Percentiles rank a stretch among this genome's conserved stretches.
These are phyloP conservation scores for Drosophila arizonae DNA, from an alignment of 1,140 invertebrate species.

Conservation along the genomic window DNA sequence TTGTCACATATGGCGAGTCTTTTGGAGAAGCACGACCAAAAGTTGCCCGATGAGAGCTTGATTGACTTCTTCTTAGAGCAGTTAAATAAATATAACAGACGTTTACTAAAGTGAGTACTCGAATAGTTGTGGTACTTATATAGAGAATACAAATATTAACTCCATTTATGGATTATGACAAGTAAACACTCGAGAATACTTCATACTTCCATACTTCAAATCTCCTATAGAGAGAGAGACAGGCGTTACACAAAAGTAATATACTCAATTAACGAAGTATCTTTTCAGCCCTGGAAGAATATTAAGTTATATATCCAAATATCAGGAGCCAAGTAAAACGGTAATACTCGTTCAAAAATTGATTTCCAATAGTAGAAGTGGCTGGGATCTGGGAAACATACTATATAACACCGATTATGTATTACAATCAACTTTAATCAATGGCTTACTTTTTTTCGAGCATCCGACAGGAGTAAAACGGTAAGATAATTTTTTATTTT, in stretches of 20 bases:
- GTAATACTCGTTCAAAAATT: slow-evolving; percentile 3
- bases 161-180: no score
- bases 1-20: slow-evolving; percentile 6
- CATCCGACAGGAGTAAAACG: slow-evolving; percentile 48
- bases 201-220: no score
- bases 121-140: background rate
- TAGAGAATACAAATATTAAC: no score
- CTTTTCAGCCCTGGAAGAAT: slow-evolving; percentile 21
- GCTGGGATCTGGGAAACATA: background rate
- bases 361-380: background rate
- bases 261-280: background rate
- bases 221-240: no score
- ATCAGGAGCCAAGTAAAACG: slow-evolving; percentile 18
- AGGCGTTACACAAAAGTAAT: no score
- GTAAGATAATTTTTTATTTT: slow-evolving; percentile 13
- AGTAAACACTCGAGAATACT: no score
- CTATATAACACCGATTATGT: background rate
- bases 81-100: slow-evolving; percentile 3
- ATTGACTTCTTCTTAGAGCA: slow-evolving; percentile 7
- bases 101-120: slow-evolving; percentile 14
- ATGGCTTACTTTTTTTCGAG: slow-evolving; percentile 33
- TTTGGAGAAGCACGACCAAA: slow-evolving; percentile 10
- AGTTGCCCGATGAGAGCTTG: slow-evolving; percentile 18
- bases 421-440: background rate
- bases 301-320: slow-evolving; percentile 28